These are phyloP conservation scores for Myrmophylax atrothorax DNA, from an alignment of 2,113 vertebrate species.

Conservation along the genomic window DNA sequence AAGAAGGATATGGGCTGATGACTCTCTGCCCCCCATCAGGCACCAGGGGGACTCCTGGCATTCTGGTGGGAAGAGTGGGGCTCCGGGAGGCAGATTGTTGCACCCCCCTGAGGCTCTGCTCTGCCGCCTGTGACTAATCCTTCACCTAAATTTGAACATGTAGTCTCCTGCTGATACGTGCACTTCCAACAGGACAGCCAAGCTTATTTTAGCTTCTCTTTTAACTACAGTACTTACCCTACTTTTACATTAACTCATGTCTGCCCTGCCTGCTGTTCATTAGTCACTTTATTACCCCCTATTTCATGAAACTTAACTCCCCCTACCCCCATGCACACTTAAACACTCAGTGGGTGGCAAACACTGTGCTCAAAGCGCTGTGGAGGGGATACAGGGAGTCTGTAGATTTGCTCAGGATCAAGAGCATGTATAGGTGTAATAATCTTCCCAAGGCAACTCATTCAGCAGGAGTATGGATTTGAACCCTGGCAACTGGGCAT, in stretches of 20 bases:
- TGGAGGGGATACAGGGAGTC: rapidly evolving
- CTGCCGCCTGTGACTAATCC: not conserved
- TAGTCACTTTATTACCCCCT: not conserved
- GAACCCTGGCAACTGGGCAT: not conserved
- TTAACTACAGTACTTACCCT: not conserved
- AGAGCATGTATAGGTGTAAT: rapidly evolving
- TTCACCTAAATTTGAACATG: not conserved
- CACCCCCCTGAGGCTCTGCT: not conserved
- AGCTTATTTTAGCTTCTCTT: not conserved
- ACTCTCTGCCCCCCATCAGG: not conserved
- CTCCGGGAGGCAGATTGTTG: not conserved
- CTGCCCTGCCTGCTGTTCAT: not conserved
- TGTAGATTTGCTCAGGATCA: not conserved
- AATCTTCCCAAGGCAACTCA: not conserved
- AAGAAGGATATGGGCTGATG: not conserved
- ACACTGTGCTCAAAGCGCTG: rapidly evolving
- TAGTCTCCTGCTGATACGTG: not conserved
- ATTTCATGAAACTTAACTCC: not conserved
- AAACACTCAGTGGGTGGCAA: not conserved
- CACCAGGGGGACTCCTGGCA: not conserved
- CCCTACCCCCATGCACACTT: not conserved
- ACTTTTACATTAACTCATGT: not conserved
- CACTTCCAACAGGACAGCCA: not conserved
- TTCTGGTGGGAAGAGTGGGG: not conserved
- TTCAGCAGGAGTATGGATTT: not conserved